Percentiles rank a stretch among this genome's conserved stretches.
These are phyloP conservation scores for Zaprionus vittiger DNA, from an alignment of 1,140 invertebrate species.

Conservation along the genomic window DNA sequence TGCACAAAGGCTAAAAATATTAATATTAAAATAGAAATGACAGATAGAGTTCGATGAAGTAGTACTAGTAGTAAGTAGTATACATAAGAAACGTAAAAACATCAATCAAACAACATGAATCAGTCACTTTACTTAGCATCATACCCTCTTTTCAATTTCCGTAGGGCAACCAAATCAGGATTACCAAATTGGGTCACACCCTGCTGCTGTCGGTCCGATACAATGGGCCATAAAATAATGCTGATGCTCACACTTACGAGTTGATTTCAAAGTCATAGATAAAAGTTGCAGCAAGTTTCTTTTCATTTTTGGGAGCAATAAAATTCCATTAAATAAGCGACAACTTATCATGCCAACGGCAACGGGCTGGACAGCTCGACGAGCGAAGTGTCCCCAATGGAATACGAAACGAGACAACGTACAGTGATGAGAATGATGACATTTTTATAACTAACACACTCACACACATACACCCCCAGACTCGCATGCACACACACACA, in stretches of 20 bases:
- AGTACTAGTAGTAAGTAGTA: neutral
- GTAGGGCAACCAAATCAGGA: neutral
- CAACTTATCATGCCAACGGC: constrained; percentile 43
- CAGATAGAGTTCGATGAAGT: too few relatives aligned
- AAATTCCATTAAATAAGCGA: constrained; percentile 58
- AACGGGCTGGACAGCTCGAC: constrained; percentile 13
- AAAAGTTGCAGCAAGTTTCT: constrained; percentile 31
- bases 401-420: constrained; percentile 64
- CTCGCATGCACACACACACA: neutral
- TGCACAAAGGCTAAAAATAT: neutral
- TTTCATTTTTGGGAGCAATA: constrained; percentile 38
- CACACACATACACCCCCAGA: constrained; percentile 1
- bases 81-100: neutral
- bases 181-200: constrained; percentile 13
- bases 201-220: neutral
- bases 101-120: neutral
- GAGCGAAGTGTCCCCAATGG: constrained; percentile 52
- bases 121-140: neutral
- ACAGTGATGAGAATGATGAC: constrained; percentile 73
- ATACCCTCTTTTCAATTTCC: neutral
- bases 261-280: constrained; percentile 30
- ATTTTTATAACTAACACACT: constrained; percentile 69
- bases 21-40: too few relatives aligned
- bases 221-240: constrained; percentile 43
- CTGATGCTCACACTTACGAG: constrained; percentile 31